Percentiles rank a stretch among this genome's conserved stretches.
Evolutionary conservation across 2,888 invertebrate genomes (phyloP).

Genomic region (Melieria picta): DNA sequence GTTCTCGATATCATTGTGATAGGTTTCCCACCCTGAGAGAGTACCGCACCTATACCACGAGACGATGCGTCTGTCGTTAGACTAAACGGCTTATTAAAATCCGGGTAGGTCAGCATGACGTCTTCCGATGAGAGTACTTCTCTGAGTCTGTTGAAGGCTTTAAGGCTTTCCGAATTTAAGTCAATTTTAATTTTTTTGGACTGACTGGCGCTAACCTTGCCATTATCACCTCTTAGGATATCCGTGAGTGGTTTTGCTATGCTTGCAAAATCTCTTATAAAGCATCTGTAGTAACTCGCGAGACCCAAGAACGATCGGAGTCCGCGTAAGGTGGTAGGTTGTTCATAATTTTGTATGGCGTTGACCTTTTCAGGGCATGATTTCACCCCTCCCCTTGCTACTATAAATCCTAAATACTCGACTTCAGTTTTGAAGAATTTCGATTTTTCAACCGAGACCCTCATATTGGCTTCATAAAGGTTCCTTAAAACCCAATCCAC

Average conservation of each 20-base stretch:
- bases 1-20: conserved; percentile 5
- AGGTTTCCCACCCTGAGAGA: conserved; percentile 4
- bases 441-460: conserved; percentile 9
- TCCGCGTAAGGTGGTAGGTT: conserved; percentile 4
- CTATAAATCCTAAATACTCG: conserved; percentile 9
- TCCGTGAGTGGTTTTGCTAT: conserved; percentile 5
- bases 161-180: background rate
- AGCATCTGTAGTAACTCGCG: conserved; percentile 1
- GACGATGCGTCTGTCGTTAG: conserved; percentile 10
- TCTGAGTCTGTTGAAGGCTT: background rate
- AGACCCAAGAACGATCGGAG: conserved; percentile 5
- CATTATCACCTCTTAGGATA: conserved; percentile 8
- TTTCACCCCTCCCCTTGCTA: background rate
- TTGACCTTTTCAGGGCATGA: conserved; percentile 10
- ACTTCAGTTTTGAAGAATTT: conserved; percentile 13
- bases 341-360: conserved; percentile 1
- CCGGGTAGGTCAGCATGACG: conserved; percentile 2
- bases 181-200: conserved; percentile 4
- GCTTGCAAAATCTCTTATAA: conserved; percentile 6
- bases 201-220: background rate
- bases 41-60: background rate
- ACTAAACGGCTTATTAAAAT: background rate
- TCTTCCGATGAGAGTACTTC: conserved; percentile 2
- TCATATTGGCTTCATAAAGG: conserved; percentile 8
- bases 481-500: background rate